Conservation (phyloP, 2,888 invertebrate species). For the Melieria picta region DNA sequence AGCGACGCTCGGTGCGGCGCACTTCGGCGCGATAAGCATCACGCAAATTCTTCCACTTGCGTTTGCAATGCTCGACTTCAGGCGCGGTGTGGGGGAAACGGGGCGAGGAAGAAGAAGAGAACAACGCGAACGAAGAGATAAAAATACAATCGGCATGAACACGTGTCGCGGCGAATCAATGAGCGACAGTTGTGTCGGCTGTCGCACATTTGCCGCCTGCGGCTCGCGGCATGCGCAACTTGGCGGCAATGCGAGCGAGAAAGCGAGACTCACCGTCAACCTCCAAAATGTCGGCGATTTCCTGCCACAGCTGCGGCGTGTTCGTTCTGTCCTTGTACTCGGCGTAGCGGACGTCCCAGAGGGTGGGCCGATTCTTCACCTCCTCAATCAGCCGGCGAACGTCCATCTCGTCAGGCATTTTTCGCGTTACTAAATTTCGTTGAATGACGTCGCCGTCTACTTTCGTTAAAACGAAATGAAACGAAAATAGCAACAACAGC, state of each 20-base stretch:
- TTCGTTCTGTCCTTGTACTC: slow-evolving; percentile 52
- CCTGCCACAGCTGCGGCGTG: slow-evolving; percentile 50
- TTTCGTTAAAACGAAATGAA: slow-evolving; percentile 35
- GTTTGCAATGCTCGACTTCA: slow-evolving; percentile 58
- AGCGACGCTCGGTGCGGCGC: slow-evolving; percentile 44
- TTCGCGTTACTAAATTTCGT: slow-evolving; percentile 51
- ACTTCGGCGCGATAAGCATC: slow-evolving; percentile 48
- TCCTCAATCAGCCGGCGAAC: slow-evolving; percentile 55
- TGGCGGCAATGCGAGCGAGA: too few relatives aligned
- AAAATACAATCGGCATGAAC: neutral
- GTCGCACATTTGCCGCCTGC: too few relatives aligned
- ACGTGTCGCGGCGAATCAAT: too few relatives aligned
- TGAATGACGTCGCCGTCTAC: slow-evolving; percentile 2
- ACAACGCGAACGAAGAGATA: neutral
- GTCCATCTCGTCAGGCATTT: slow-evolving; percentile 56
- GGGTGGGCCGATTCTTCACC: slow-evolving; percentile 51
- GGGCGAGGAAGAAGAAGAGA: neutral
- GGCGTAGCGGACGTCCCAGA: slow-evolving; percentile 54
- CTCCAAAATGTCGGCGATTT: slow-evolving; percentile 47
- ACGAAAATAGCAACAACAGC: slow-evolving; percentile 4
- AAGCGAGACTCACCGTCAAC: slow-evolving; percentile 49
- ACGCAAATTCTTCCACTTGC: slow-evolving; percentile 60
- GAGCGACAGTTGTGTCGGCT: too few relatives aligned
- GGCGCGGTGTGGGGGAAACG: neutral
- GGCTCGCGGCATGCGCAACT: too few relatives aligned